Evolutionary conservation across 2,797 vertebrate genomes (phyloP), one percentile per base, ranked within the genome.

Genomic region (Philypnodon macrostomus): DNA sequence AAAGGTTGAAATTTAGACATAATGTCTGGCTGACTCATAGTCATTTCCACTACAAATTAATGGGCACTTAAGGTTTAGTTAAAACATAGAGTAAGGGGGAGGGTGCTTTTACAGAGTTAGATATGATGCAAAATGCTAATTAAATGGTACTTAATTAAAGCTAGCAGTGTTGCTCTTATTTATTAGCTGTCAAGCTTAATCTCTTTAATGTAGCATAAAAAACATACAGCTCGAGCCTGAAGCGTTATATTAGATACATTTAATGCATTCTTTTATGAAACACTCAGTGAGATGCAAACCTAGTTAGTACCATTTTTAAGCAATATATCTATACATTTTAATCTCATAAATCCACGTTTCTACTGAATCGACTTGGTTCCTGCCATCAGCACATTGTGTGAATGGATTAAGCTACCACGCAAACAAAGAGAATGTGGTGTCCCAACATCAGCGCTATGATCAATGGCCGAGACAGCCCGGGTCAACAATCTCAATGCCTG

Each of bases 11-110:
- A 56, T 64, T 79, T 75, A 87, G 83, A 85, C 79, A 80, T 46
- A 47, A 63, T 77, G 80, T 87, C 80, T 85, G 53, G 79, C 85
- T 79, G 63, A 78, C 80, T 86, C 73, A 59, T 41, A 57, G 73
- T 79, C 75, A 75, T 79, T 77, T 75, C 42, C 51, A 68, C 79
- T 80, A 62, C 58, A 70, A 69, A 67, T 73, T 73, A 82, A 69
- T 71, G 67, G 47, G 47, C 23, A 19, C 50, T 71, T 65, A 67
- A 58, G 51, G 67, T 65, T 57, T 45, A 51, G 38, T 31, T 50
- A 64, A 59, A 74, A 63, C 23, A 37, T 50, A 21, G 54, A 29
- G 31, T 37, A 40, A 45, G 36, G 34, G 55, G 26, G 33, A 51
- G 18, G 48, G 46, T 52, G 50, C 12, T 9, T 40, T 47, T 57